A percentile compares a stretch with the other conserved stretches of the same genome.
Conservation (phyloP, 2,113 vertebrate species). For the Drymodes brunneopygia region DNA sequence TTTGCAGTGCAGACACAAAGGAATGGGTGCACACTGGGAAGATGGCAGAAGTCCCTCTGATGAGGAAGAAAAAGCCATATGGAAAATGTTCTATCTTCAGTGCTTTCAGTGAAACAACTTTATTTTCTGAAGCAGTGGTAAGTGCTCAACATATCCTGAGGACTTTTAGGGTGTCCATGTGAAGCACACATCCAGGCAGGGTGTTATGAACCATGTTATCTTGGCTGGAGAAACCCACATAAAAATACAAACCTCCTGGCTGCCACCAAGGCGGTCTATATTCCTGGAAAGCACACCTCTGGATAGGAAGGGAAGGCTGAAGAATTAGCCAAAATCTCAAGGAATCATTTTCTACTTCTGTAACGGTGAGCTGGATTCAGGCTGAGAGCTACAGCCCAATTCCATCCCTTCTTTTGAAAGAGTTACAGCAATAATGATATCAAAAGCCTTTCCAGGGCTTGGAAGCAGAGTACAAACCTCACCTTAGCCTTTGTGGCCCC, state of each 20-base stretch:
- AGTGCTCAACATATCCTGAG: background rate
- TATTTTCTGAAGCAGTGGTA: background rate
- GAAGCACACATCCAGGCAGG: background rate
- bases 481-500: background rate
- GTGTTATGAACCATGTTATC: background rate
- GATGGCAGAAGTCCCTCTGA: background rate
- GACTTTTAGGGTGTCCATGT: background rate
- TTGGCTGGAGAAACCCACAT: background rate
- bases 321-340: background rate
- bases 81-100: background rate
- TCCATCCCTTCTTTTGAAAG: background rate
- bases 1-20: background rate
- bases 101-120: background rate
- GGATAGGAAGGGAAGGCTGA: background rate
- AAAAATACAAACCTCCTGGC: background rate
- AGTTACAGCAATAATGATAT: background rate
- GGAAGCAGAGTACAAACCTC: background rate
- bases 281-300: background rate
- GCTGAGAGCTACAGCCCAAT: background rate
- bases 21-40: background rate
- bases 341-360: background rate
- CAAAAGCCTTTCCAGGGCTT: background rate
- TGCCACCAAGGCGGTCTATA: background rate
- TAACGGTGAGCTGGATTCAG: background rate
- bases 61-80: background rate